Evolutionary conservation across 2,888 invertebrate species (phyloP).

Genomic region (Plebejus anna): DNA sequence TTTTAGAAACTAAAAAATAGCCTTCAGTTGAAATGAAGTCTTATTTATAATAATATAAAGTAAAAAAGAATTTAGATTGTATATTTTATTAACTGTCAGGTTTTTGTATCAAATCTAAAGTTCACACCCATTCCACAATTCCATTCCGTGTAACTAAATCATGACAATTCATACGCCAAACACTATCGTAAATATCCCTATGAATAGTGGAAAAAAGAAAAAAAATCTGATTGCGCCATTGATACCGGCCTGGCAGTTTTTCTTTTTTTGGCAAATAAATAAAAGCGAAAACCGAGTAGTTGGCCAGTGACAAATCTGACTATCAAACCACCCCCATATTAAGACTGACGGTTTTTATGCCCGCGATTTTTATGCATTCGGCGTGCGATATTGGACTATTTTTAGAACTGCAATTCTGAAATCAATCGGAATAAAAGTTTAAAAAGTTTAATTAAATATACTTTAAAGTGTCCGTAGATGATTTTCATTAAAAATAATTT

Average conservation of each 20-base stretch:
- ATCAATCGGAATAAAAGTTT: not conserved
- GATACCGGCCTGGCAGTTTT: conserved; percentile 37
- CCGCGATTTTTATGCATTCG: conserved; percentile 8
- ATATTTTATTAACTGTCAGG: no score
- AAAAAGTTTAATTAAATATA: not conserved
- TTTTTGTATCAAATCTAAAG: not conserved
- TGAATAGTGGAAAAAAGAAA: conserved; percentile 13
- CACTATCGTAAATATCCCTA: not conserved
- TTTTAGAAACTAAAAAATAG: not conserved
- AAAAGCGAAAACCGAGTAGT: conserved; percentile 57
- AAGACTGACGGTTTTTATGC: conserved; percentile 32
- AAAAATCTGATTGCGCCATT: conserved; percentile 48
- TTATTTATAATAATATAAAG: not conserved
- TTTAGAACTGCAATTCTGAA: not conserved
- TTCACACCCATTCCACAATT: not conserved
- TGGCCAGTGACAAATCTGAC: conserved; percentile 37
- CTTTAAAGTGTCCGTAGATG: no score
- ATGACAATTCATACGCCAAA: conserved; percentile 23
- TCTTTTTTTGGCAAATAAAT: conserved; percentile 41
- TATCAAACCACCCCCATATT: conserved; percentile 28
- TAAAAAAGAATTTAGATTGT: no score
- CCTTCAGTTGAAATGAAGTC: not conserved
- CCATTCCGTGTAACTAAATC: conserved; percentile 7
- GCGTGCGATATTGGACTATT: conserved; percentile 2
- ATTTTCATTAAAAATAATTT: no score